Evolutionary conservation across 2,797 vertebrate genomes (phyloP).

Genomic region (Myotis planiceps): DNA sequence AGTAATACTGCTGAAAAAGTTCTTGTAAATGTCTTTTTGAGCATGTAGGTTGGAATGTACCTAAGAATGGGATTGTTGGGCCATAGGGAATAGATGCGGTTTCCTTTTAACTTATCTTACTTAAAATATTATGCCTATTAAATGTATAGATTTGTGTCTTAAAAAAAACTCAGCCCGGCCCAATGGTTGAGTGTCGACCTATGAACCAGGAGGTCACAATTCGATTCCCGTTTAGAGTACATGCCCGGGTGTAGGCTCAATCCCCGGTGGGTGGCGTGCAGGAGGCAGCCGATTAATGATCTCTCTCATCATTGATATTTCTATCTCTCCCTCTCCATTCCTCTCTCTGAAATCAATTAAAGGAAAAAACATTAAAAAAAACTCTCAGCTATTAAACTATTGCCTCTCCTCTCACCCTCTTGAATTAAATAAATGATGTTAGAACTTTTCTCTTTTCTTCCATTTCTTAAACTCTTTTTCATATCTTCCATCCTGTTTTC

Average conservation of each 20-base stretch:
- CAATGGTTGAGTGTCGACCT: too few species aligned
- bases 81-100: background rate
- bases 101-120: background rate
- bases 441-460: background rate
- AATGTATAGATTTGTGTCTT: background rate
- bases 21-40: background rate
- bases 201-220: too few species aligned
- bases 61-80: background rate
- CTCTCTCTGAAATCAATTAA: too few species aligned
- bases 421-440: background rate
- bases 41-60: background rate
- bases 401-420: background rate
- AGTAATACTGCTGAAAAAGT: background rate
- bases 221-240: too few species aligned
- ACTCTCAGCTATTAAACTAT: background rate
- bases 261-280: too few species aligned
- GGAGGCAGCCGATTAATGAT: too few species aligned
- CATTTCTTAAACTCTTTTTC: background rate
- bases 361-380: background rate
- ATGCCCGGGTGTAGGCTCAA: too few species aligned
- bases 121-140: background rate
- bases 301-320: too few species aligned
- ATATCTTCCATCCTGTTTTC: background rate
- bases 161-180: background rate
- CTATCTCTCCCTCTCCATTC: too few species aligned